Evolutionary conservation across 1,140 invertebrate genomes (phyloP), one percentile per base, ranked within the genome.

Genomic region (Gyrodactylus salaris): DNA sequence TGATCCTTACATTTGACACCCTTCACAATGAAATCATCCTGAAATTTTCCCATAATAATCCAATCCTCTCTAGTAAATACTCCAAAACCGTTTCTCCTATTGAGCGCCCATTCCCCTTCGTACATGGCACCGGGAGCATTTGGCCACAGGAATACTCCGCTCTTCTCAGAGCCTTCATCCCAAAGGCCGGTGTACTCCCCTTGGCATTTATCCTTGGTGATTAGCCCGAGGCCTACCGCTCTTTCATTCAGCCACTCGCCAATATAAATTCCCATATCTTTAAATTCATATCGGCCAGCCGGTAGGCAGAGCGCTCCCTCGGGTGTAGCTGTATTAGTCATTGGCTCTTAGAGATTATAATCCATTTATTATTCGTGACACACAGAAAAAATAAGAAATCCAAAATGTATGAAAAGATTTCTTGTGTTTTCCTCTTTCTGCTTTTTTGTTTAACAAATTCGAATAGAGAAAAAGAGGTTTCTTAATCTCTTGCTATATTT

Each of bases 81-180:
- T 24, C 71, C 71, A 68, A n/a, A 72, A 26, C 71, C 71, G 27
- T 72, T 21, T 68, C 94, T 84, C 82, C 95, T 94, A 72, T 94
- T 95, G 80, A 97, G 96, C 82, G 95, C 91, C 95, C 95, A 99
- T 83, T 97, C 91, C 68, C 95, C 95, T 79, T 93, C 89, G 83
- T 89, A 99, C 75, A 88, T 87, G 79, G 90, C 93, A 2, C 92
- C 93, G 16, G 68, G 68, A 7, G 68, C 68, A 81, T 90, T 94
- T 81, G 78, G 84, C 94, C 94, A 99, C 77, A 91, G 95, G 85
- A 99, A 99, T 77, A 96, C 87, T 75, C 94, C 95, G 77, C 89
- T 93, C 74, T 95, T 89, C 84, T 99, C 95, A 83, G 98, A 99
- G 71, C 95, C 95, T 82, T 87, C 95, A 79, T 96, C 89, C 93